These are phyloP conservation scores for Pardalotus punctatus DNA, from an alignment of 2,113 vertebrate genomes.

Conservation along the genomic window DNA sequence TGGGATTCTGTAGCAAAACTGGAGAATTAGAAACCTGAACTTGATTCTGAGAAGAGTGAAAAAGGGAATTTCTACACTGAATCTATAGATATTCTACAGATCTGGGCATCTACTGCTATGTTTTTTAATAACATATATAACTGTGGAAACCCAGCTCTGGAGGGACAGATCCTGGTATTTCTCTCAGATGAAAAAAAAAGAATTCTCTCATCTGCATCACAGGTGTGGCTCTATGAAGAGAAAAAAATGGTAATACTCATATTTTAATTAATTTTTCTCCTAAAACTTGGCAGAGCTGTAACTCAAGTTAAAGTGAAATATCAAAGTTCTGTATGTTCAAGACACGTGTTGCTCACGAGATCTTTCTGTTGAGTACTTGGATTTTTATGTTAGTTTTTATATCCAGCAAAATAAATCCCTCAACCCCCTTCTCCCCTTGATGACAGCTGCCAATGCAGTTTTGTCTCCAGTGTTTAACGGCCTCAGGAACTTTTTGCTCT, in stretches of 20 bases:
- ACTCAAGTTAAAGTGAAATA: neutral
- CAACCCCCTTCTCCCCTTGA: rapidly evolving
- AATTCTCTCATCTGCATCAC: neutral
- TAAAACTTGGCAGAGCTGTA: neutral
- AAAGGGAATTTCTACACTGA: neutral
- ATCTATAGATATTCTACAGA: neutral
- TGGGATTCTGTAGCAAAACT: neutral
- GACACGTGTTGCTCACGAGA: rapidly evolving
- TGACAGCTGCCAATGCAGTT: neutral
- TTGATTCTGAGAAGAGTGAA: neutral
- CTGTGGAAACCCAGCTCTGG: neutral
- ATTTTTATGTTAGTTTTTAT: neutral
- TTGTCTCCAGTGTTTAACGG: neutral
- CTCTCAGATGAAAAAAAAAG: neutral
- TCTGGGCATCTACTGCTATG: neutral
- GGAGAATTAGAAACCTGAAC: constrained; percentile 15
- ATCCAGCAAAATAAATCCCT: neutral
- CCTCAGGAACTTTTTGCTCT: neutral
- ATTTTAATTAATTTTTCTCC: neutral
- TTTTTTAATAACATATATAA: neutral
- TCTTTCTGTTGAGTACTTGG: neutral
- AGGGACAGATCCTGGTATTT: neutral
- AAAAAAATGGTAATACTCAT: neutral
- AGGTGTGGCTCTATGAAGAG: neutral
- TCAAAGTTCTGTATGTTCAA: neutral